Conservation (phyloP, 2,888 invertebrate species). For the Conops quadrifasciatus region DNA sequence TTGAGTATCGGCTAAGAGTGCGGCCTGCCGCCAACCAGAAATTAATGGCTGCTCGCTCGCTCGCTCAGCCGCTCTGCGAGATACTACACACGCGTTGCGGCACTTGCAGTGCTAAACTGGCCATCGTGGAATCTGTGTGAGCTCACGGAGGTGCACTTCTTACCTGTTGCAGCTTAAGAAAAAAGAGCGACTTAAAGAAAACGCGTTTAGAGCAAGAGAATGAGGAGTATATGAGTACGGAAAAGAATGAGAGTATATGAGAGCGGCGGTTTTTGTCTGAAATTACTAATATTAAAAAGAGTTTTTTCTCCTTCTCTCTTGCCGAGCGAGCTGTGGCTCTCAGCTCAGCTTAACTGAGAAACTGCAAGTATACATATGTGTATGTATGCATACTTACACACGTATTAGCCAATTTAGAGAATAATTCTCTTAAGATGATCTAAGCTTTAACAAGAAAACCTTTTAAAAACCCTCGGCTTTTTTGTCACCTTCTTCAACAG, state of each 20-base stretch:
- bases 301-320: too few relatives aligned
- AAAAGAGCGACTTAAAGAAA: conserved; percentile 19
- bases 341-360: too few relatives aligned
- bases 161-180: conserved; percentile 13
- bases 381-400: too few relatives aligned
- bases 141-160: conserved; percentile 18
- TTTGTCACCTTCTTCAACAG: too few relatives aligned
- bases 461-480: too few relatives aligned
- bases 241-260: not conserved
- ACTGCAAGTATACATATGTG: too few relatives aligned
- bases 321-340: not conserved
- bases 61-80: conserved; percentile 12
- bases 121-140: conserved; percentile 10
- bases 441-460: too few relatives aligned
- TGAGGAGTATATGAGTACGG: not conserved
- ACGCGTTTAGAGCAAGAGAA: not conserved
- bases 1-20: too few relatives aligned
- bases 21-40: not conserved
- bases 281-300: not conserved
- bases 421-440: too few relatives aligned
- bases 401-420: too few relatives aligned
- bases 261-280: not conserved
- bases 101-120: conserved; percentile 29
- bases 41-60: conserved; percentile 5
- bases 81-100: conserved; percentile 20